Evolutionary conservation across 2,797 vertebrate species (phyloP), one percentile per base, ranked within the genome.

Genomic region (Gymnothorax reevesii): DNA sequence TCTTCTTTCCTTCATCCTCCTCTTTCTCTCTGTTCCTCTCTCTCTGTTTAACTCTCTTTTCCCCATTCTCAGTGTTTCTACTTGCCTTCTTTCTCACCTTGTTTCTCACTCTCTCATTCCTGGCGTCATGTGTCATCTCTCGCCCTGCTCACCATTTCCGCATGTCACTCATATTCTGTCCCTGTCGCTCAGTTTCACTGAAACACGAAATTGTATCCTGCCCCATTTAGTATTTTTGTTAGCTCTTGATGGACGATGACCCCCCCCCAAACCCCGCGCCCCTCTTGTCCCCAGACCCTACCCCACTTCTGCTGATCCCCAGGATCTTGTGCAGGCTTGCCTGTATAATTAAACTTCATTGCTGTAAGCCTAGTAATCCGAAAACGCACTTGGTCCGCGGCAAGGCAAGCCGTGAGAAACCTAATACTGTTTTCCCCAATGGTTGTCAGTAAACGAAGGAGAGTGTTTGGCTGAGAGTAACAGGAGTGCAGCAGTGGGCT

Each of bases 401-500:
- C 22, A 71, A 84, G 64, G 83, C 42, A 84, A 84, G 83, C 83
- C 66, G 64, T 84, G 52, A 66, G 83, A 84, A 54, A 82, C 20
- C 13, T 82, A 66, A 84, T 77, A 80, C 71, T 57, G 59, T 84
- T 84, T 66, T 64, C 86, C 71, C 57, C 17, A 79, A 84, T 60
- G 59, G 71, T 82, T 84, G 69, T 87, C 49, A 79, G 71, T 83
- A 87, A 87, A 83, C 82, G 62, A 69, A 83, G 57, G 86, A 86
- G 82, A 71, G 20, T n/a, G 64, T 6, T n/a, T 10, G 6, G 27
- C n/a, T 25, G 66, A 71, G 66, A 10, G n/a, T 4, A 20, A 22
- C 3, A 22, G 25, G 22, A 4, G 64, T 6, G 64, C 22, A 25
- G 25, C 7, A 69, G 66, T 3, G 64, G 22, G 64, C 22, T 22